Percentiles rank a stretch among this genome's conserved stretches.
Evolutionary conservation across 2,888 invertebrate species (phyloP).

Genomic region (Minunthozetes semirufus): DNA sequence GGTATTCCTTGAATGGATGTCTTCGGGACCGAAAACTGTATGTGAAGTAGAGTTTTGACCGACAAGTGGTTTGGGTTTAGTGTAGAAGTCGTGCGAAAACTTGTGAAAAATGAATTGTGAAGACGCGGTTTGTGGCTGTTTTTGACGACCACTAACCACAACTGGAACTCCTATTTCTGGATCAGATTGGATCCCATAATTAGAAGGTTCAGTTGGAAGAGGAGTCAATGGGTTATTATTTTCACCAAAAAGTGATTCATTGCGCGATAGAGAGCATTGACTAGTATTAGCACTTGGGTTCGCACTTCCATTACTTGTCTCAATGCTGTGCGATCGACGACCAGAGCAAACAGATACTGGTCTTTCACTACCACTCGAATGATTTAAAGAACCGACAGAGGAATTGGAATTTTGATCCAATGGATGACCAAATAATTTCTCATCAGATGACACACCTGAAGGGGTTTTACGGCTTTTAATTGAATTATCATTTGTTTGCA

Average conservation of each 20-base stretch:
- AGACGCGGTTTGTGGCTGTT: conserved; percentile 13
- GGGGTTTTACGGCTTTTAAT: neutral
- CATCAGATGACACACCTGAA: neutral
- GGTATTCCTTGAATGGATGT: neutral
- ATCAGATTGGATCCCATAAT: neutral
- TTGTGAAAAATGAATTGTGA: conserved; percentile 21
- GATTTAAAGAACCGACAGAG: neutral
- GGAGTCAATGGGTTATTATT: neutral
- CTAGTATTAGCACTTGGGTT: neutral
- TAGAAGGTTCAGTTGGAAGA: neutral
- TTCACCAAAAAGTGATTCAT: neutral
- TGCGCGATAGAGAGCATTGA: neutral
- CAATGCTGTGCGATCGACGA: neutral
- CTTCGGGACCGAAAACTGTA: neutral
- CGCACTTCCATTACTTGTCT: neutral
- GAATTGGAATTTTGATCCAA: neutral
- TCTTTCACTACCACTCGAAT: conserved; percentile 2
- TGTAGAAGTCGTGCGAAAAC: conserved; percentile 4
- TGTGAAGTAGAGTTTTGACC: conserved; percentile 8
- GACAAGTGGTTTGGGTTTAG: conserved; percentile 4
- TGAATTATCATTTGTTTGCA: neutral
- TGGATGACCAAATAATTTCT: neutral
- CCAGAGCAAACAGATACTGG: neutral
- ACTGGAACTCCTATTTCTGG: neutral
- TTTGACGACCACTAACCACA: neutral